phyloP scores from a whole-genome alignment of 1,140 invertebrate species.

The Heliothis virescens region DNA sequence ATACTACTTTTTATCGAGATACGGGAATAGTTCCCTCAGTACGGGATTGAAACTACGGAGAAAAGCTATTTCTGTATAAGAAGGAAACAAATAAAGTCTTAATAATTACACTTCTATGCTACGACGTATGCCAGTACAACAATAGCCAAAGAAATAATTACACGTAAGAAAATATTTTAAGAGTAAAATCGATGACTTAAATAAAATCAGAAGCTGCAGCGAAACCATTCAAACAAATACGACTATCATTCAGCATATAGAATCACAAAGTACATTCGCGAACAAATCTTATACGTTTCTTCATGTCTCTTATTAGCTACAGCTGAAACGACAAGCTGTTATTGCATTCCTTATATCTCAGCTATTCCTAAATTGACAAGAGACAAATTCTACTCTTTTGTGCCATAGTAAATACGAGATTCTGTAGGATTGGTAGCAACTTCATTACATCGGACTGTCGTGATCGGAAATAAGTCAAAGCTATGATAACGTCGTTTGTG shows the following conservation, averaged over 20 bases:
- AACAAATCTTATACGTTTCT: slow-evolving; percentile 13
- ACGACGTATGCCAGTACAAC: too few species aligned
- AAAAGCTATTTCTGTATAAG: too few species aligned
- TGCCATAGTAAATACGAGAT: slow-evolving; percentile 1
- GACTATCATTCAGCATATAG: background rate
- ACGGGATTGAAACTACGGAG: too few species aligned
- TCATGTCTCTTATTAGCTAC: slow-evolving; percentile 16
- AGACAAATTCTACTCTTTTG: slow-evolving; percentile 29
- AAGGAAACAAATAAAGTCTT: too few species aligned
- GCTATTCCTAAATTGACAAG: slow-evolving; percentile 25
- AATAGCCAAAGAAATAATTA: too few species aligned
- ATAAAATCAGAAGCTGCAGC: too few species aligned
- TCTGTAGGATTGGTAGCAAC: slow-evolving; percentile 22
- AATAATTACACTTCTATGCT: too few species aligned
- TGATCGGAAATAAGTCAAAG: slow-evolving; percentile 40
- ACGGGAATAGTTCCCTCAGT: too few species aligned
- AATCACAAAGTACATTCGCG: background rate
- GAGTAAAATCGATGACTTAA: too few species aligned
- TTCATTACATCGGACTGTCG: slow-evolving; percentile 31
- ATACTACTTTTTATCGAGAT: too few species aligned
- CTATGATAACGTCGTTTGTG: slow-evolving; percentile 43
- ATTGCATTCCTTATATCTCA: slow-evolving; percentile 31
- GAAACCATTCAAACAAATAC: too few species aligned
- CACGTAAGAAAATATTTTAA: too few species aligned
- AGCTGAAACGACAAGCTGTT: slow-evolving; percentile 4